Evolutionary conservation across 2,113 vertebrate species (phyloP).

Genomic region (Grus americana): DNA sequence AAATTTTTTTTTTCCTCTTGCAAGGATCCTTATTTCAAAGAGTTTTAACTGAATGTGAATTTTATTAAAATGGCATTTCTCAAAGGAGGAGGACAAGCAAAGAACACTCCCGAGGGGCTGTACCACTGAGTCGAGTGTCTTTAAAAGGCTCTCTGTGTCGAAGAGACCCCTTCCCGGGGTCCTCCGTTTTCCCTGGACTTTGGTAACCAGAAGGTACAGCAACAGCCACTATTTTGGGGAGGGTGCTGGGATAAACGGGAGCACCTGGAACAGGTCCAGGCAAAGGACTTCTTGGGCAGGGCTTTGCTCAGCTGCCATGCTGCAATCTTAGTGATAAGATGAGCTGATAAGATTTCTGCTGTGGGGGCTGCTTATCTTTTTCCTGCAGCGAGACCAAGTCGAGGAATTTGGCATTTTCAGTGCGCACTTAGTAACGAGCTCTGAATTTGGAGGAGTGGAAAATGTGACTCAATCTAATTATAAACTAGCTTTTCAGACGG

Average conservation of each 20-base stretch:
- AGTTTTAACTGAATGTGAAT: neutral
- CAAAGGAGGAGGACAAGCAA: neutral
- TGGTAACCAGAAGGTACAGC: neutral
- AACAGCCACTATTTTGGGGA: neutral
- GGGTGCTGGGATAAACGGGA: neutral
- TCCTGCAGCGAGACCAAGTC: neutral
- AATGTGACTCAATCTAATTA: slow-evolving; percentile 63
- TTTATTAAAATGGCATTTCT: slow-evolving; percentile 7
- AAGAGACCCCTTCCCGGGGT: neutral
- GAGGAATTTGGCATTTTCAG: slow-evolving; percentile 39
- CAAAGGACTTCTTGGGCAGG: neutral
- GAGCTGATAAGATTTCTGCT: slow-evolving; percentile 29
- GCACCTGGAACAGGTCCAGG: slow-evolving; percentile 28
- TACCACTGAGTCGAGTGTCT: neutral
- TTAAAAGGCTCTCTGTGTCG: neutral
- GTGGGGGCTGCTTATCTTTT: slow-evolving; percentile 27
- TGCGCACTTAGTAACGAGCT: neutral
- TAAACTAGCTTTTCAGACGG: slow-evolving; percentile 25
- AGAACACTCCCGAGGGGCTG: neutral
- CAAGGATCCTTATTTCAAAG: neutral
- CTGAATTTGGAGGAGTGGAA: slow-evolving; percentile 58
- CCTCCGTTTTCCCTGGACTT: neutral
- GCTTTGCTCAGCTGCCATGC: neutral
- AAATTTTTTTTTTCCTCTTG: neutral
- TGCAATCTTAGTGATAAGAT: neutral